These are phyloP conservation scores for Onychostoma macrolepis DNA, from an alignment of 2,113 vertebrate genomes.

Conservation along the genomic window DNA sequence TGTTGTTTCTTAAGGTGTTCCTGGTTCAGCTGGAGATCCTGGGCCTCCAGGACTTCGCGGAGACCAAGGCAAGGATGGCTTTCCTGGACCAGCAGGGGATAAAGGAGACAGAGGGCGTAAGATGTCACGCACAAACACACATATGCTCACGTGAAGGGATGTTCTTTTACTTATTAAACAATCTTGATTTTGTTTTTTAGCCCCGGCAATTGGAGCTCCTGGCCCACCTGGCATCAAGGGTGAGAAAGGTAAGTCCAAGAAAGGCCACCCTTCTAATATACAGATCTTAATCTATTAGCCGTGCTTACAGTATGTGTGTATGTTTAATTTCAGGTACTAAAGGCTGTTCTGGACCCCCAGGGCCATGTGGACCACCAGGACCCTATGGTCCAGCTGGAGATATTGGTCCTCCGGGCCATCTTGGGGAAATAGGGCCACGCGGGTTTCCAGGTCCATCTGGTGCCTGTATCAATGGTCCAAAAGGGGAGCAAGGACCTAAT, in stretches of 20 bases:
- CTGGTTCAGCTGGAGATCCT: conserved; percentile 44
- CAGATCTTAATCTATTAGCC: background rate
- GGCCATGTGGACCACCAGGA: conserved; percentile 27
- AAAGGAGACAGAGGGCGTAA: conserved; percentile 51
- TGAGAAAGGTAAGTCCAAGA: conserved; percentile 33
- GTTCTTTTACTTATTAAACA: background rate
- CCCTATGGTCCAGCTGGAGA: conserved; percentile 31
- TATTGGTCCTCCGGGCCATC: background rate
- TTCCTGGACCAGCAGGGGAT: conserved; percentile 44
- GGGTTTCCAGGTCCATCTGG: conserved; percentile 39
- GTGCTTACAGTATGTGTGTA: background rate
- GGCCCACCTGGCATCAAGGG: conserved; percentile 43
- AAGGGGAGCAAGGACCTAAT: conserved; percentile 38
- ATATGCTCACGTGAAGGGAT: background rate
- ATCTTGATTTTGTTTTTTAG: conserved; percentile 16
- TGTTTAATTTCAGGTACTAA: conserved; percentile 27
- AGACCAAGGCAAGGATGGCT: conserved; percentile 46
- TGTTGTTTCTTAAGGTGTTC: conserved; percentile 36
- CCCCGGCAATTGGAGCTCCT: background rate
- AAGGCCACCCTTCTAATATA: background rate
- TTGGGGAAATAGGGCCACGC: conserved; percentile 10
- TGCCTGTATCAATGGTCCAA: conserved; percentile 44
- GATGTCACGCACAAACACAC: background rate
- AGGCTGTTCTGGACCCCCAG: conserved; percentile 30
- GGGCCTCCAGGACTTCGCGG: conserved; percentile 42